These are phyloP conservation scores for Plotosus lineatus DNA, from an alignment of 2,113 vertebrate genomes.

Conservation along the genomic window DNA sequence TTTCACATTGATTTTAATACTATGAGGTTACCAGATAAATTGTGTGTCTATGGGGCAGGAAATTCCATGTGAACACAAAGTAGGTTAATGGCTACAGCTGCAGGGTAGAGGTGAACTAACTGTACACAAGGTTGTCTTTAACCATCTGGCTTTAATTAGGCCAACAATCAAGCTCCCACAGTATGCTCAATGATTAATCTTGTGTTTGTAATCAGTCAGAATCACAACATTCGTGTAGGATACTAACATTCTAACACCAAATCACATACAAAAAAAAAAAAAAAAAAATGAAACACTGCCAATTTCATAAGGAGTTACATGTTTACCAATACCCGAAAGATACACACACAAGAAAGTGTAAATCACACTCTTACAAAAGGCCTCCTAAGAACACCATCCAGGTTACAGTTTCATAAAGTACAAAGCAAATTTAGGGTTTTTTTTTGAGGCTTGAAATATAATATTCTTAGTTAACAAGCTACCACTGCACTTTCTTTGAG, in stretches of 20 bases:
- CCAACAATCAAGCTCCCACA: conserved; percentile 21
- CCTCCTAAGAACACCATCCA: too few relatives aligned
- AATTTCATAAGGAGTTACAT: neutral
- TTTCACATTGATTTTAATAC: conserved; percentile 34
- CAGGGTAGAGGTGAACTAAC: conserved; percentile 37
- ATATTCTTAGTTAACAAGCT: too few relatives aligned
- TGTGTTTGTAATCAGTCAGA: neutral
- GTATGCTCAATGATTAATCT: neutral
- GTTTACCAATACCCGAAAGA: neutral
- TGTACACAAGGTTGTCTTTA: conserved; percentile 39
- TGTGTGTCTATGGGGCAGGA: conserved; percentile 25
- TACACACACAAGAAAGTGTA: neutral
- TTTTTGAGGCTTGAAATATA: too few relatives aligned
- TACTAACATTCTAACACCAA: neutral
- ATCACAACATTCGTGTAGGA: neutral
- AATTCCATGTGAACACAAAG: conserved; percentile 42
- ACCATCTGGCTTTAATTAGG: conserved; percentile 38
- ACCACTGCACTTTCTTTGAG: too few relatives aligned
- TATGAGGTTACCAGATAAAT: conserved; percentile 24
- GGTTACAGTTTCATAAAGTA: too few relatives aligned
- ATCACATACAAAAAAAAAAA: neutral
- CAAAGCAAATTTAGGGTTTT: too few relatives aligned
- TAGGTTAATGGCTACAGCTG: conserved; percentile 55
- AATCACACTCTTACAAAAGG: too few relatives aligned
- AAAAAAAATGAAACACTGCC: neutral